A percentile compares a stretch with the other conserved stretches of the same genome.
Evolutionary conservation across 2,888 invertebrate species (phyloP).

Genomic region (Clostera curtula): DNA sequence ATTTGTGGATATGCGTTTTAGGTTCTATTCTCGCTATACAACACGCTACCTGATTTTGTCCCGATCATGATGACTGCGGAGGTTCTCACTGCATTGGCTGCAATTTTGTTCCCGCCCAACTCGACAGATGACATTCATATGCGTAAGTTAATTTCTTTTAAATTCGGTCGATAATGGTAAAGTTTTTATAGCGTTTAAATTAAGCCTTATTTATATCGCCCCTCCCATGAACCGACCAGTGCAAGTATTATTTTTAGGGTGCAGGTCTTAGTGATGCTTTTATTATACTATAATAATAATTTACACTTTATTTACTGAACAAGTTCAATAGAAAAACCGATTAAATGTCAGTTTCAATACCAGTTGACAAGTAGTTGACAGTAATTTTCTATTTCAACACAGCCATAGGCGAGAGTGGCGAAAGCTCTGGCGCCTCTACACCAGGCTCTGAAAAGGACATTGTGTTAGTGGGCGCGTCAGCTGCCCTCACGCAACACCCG

Average conservation of each 20-base stretch:
- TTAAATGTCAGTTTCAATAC: no score
- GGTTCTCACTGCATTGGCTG: constrained; percentile 88
- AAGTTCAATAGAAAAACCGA: no score
- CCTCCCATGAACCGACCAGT: no score
- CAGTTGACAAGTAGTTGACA: no score
- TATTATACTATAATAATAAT: no score
- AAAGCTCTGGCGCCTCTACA: constrained; percentile 87
- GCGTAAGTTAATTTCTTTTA: constrained; percentile 43
- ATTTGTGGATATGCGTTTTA: constrained; percentile 44
- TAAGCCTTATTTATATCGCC: no score
- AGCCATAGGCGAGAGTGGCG: constrained; percentile 78
- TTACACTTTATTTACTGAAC: no score
- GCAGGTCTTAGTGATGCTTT: no score
- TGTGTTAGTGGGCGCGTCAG: constrained; percentile 60
- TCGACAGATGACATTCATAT: constrained; percentile 58
- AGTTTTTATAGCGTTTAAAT: no score
- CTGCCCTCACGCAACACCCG: constrained; percentile 81
- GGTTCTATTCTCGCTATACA: constrained; percentile 96
- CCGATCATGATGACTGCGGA: constrained; percentile 94
- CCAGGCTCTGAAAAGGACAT: constrained; percentile 78
- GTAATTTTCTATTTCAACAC: no score
- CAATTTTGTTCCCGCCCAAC: constrained; percentile 86
- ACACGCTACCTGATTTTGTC: constrained; percentile 95
- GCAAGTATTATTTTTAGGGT: no score
- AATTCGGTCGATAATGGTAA: no score